A percentile compares a stretch with the other conserved stretches of the same genome.
Conservation (phyloP, 2,113 vertebrate genomes). For the Hylia prasina region DNA sequence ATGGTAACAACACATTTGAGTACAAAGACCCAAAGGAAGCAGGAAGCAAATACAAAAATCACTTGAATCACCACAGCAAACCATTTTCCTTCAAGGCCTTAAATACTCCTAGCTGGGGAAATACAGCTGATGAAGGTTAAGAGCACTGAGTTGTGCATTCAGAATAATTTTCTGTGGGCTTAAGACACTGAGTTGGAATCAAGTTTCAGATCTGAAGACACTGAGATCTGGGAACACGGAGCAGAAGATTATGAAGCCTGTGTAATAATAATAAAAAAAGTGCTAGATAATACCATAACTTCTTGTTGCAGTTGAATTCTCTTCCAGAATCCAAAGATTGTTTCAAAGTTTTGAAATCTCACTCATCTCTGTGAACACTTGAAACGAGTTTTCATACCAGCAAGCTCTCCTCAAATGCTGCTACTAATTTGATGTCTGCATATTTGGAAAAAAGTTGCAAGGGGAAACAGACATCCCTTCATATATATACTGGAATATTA, state of each 20-base stretch:
- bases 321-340: not conserved
- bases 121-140: not conserved
- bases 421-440: not conserved
- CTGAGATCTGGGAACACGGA: not conserved
- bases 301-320: not conserved
- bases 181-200: not conserved
- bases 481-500: not conserved
- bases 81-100: not conserved
- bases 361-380: not conserved
- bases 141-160: not conserved
- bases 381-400: not conserved
- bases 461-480: not conserved
- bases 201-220: not conserved
- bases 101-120: not conserved
- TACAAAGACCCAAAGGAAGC: not conserved
- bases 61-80: not conserved
- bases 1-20: not conserved
- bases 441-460: not conserved
- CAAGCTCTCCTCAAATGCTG: not conserved
- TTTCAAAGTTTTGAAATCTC: not conserved
- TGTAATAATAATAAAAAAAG: not conserved
- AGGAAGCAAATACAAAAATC: constrained; percentile 1
- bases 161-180: not conserved
- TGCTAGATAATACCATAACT: not conserved
- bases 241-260: not conserved